Percentiles rank a stretch among this genome's conserved stretches.
Evolutionary conservation across 2,797 vertebrate genomes (phyloP).

Genomic region (Sandelia bainsii): DNA sequence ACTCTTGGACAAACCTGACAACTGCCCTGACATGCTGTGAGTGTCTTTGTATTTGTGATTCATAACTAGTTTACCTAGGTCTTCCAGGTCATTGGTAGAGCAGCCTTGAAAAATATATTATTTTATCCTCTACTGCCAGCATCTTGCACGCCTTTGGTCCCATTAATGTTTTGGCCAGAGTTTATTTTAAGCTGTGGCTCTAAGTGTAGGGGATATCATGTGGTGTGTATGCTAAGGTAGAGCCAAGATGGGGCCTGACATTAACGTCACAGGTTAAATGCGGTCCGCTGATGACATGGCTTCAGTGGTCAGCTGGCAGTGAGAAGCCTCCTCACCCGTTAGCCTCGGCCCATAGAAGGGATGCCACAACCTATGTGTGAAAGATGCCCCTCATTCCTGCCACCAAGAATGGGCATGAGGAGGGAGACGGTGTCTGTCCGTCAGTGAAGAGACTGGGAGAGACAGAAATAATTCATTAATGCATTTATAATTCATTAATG

Average conservation of each 20-base stretch:
- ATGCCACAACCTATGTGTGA: slow-evolving; percentile 69
- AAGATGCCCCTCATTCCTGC: slow-evolving; percentile 69
- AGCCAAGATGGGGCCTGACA: slow-evolving; percentile 69
- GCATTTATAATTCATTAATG: slow-evolving; percentile 46
- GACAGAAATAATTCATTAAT: slow-evolving; percentile 20
- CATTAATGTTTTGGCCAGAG: slow-evolving; percentile 38
- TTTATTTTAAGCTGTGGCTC: slow-evolving; percentile 71
- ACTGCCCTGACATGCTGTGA: slow-evolving; percentile 98
- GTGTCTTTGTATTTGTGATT: slow-evolving; percentile 49
- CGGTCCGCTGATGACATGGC: slow-evolving; percentile 71
- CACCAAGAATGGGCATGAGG: slow-evolving; percentile 26
- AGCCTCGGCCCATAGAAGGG: slow-evolving; percentile 82
- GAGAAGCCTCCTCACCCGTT: slow-evolving; percentile 49
- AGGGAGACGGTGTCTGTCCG: slow-evolving; percentile 45
- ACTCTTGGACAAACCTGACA: slow-evolving; percentile 97
- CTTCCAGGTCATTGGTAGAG: not conserved
- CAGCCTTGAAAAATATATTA: slow-evolving; percentile 27
- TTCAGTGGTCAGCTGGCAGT: slow-evolving; percentile 58
- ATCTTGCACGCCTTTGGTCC: slow-evolving; percentile 17
- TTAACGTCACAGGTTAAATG: slow-evolving; percentile 84
- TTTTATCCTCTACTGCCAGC: slow-evolving; percentile 29
- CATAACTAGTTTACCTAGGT: not conserved
- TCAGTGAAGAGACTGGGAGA: slow-evolving; percentile 21
- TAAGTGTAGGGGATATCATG: slow-evolving; percentile 62
- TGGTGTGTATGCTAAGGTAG: slow-evolving; percentile 54